Evolutionary conservation across 2,888 invertebrate genomes (phyloP).

Genomic region (Rhamnusium bicolor): DNA sequence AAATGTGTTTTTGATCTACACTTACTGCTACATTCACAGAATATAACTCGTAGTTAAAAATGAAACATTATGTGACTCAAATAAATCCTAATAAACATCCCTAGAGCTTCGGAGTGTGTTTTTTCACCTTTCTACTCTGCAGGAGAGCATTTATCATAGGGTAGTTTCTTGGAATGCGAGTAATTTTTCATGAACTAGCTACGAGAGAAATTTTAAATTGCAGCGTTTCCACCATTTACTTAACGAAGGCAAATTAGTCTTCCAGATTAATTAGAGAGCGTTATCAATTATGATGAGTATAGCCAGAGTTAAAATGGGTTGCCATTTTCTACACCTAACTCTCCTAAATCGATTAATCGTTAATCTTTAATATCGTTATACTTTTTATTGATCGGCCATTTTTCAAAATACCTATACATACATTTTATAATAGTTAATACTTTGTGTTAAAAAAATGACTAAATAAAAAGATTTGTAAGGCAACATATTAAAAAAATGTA

Average conservation of each 20-base stretch:
- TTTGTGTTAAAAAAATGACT: no score
- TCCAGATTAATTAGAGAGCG: background rate
- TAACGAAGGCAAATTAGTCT: constrained; percentile 1
- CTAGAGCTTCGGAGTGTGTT: background rate
- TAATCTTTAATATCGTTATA: no score
- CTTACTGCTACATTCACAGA: no score
- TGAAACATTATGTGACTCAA: background rate
- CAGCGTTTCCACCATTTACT: background rate
- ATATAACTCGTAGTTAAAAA: background rate
- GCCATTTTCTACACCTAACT: background rate
- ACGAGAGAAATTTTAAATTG: background rate
- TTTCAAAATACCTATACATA: no score
- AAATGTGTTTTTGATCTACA: no score
- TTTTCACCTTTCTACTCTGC: background rate
- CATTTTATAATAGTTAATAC: no score
- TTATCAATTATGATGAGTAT: background rate
- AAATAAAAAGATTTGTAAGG: no score
- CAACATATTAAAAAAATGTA: no score
- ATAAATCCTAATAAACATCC: background rate
- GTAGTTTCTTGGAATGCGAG: constrained; percentile 6
- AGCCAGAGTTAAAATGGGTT: background rate
- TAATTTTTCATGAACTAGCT: constrained; percentile 5
- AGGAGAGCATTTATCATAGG: background rate
- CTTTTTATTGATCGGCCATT: no score
- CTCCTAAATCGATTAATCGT: background rate